phyloP scores from a whole-genome alignment of 2,113 vertebrate genomes.

The Euleptes europaea region DNA sequence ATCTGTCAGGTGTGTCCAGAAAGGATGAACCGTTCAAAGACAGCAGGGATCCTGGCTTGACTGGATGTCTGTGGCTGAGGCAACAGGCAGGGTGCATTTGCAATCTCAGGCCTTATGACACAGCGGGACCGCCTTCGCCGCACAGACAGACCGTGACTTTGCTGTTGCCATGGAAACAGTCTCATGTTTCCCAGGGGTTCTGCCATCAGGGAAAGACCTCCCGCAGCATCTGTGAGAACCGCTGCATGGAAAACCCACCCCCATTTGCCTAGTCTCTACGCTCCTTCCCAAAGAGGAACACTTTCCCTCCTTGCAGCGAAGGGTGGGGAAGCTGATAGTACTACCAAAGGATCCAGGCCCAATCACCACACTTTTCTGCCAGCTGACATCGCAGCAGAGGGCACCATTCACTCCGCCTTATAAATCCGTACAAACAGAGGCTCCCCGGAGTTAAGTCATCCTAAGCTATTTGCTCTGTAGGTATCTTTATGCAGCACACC shows the following conservation, averaged over 20 bases:
- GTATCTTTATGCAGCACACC: neutral
- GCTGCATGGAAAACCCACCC: neutral
- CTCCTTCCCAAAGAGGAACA: neutral
- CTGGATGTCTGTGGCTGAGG: neutral
- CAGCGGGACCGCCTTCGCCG: neutral
- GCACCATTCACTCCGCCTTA: neutral
- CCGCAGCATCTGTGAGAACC: neutral
- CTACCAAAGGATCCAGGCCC: neutral
- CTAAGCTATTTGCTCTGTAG: neutral
- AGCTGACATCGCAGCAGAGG: neutral
- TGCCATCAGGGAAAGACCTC: neutral
- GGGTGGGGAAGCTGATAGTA: neutral
- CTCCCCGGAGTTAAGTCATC: neutral
- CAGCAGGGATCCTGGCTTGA: conserved; percentile 4
- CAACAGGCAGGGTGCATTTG: neutral
- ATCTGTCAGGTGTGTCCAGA: neutral
- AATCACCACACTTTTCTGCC: neutral
- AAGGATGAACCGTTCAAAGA: neutral
- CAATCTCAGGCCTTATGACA: conserved; percentile 20
- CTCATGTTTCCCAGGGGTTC: neutral
- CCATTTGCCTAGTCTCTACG: neutral
- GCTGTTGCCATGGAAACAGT: conserved; percentile 57
- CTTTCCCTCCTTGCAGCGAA: neutral
- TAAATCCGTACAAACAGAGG: neutral
- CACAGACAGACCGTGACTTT: conserved; percentile 16